Evolutionary conservation across 1,140 invertebrate genomes (phyloP).

Genomic region (Odontomachus brunneus): DNA sequence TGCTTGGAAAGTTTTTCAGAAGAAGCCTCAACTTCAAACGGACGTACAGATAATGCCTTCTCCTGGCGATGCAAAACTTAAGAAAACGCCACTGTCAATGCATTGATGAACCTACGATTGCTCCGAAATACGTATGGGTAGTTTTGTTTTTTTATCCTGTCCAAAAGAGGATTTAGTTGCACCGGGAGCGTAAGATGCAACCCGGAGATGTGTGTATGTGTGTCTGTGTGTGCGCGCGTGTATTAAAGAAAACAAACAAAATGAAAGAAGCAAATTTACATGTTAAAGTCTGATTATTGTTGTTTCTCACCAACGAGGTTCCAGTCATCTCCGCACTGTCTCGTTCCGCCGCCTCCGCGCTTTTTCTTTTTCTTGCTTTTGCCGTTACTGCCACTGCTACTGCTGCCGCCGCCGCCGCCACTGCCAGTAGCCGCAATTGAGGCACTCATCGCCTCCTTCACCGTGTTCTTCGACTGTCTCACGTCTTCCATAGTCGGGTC

Average conservation of each 20-base stretch:
- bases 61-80: slow-evolving; percentile 63
- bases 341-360: slow-evolving; percentile 78
- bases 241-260: slow-evolving; percentile 72
- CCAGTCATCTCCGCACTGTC: slow-evolving; percentile 85
- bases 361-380: slow-evolving; percentile 86
- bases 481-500: slow-evolving; percentile 57
- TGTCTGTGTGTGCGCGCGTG: slow-evolving; percentile 25
- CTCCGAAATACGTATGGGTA: slow-evolving; percentile 26
- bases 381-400: slow-evolving; percentile 39
- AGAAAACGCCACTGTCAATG: slow-evolving; percentile 63
- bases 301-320: slow-evolving; percentile 86
- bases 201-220: not conserved
- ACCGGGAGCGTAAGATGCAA: slow-evolving; percentile 13
- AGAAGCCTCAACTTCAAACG: too few species aligned
- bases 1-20: slow-evolving; percentile 56
- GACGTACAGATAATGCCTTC: slow-evolving; percentile 46
- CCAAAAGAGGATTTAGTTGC: not conserved
- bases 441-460: slow-evolving; percentile 77
- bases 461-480: slow-evolving; percentile 64
- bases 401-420: not conserved
- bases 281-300: slow-evolving; percentile 80
- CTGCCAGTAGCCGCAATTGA: slow-evolving; percentile 51
- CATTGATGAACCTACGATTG: slow-evolving; percentile 29
- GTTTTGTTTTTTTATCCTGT: not conserved
- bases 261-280: slow-evolving; percentile 78